Percentiles rank a stretch among this genome's conserved stretches.
phyloP scores from a whole-genome alignment of 2,797 vertebrate species.

The Poecilia gillii region DNA sequence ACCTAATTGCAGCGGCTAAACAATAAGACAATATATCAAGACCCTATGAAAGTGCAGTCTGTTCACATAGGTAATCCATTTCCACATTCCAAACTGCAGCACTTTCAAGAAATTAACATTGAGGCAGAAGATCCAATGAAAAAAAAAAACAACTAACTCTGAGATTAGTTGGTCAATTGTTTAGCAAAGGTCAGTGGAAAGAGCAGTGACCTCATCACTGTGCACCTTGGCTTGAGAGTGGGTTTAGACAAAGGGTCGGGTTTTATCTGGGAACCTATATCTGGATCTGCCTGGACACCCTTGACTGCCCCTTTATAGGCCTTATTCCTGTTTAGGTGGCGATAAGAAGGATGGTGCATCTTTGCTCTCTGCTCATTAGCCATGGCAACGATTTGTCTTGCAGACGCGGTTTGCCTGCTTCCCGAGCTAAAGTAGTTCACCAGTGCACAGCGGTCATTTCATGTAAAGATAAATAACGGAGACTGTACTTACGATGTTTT shows the following conservation, averaged over 20 bases:
- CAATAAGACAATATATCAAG: background rate
- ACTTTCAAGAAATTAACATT: background rate
- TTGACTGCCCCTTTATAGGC: slow-evolving; percentile 65
- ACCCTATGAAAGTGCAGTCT: background rate
- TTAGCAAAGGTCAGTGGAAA: slow-evolving; percentile 44
- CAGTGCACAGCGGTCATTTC: background rate
- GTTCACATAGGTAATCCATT: slow-evolving; percentile 28
- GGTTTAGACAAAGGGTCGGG: slow-evolving; percentile 52
- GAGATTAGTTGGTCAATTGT: slow-evolving; percentile 51
- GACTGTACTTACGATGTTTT: background rate
- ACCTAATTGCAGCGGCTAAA: background rate
- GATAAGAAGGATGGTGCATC: slow-evolving; percentile 73
- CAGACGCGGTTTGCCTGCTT: slow-evolving; percentile 11
- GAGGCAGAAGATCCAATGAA: background rate
- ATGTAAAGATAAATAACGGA: background rate
- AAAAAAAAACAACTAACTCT: background rate
- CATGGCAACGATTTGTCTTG: slow-evolving; percentile 52
- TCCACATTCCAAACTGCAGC: slow-evolving; percentile 36
- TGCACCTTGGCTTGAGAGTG: slow-evolving; percentile 8
- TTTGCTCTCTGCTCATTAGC: slow-evolving; percentile 40
- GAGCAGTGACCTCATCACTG: slow-evolving; percentile 62
- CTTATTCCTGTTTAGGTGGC: slow-evolving; percentile 67
- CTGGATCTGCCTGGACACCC: slow-evolving; percentile 68
- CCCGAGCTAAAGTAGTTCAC: background rate
- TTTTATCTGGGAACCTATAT: slow-evolving; percentile 71